Base-by-base conservation (phyloP, 2,113 vertebrate species). In the Carassius gibelio region DNA sequence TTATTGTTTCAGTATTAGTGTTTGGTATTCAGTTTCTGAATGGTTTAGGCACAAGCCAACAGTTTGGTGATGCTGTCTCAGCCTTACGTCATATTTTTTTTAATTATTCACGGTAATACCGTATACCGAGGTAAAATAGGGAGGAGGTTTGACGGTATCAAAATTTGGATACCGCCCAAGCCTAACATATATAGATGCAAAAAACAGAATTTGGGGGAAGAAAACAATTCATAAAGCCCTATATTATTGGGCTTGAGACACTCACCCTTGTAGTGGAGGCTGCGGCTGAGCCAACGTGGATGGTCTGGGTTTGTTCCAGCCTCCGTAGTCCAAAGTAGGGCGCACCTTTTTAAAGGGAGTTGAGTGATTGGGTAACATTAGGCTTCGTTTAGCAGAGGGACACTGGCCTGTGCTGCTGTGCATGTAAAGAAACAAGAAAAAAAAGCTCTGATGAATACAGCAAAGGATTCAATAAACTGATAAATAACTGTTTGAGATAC, bases 291-390 rank as follows among this genome's bases (percentile, higher is more conserved):
- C 92, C 36, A 96, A 92, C 83, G 96, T 91, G 10, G 96, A 96
- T 0, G 96, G 91, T 85, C 97, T 94, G 74, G 95, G 95, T 90
- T 97, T 99, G 92, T 98, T 99, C 98, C 98, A 99, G 80, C 98
- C 98, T 19, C 96, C 92, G 4, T 99, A 99, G 92, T 99, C 98
- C 88, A 97, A 93, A 89, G 96, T 96, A 50, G 94, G 94, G 6
- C 97, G 96, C 62, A 97, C 94, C 92, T 97, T 99, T 92, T 99
- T 99, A 88, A 96, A 97, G 81, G 97, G 97, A 15, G 95, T 94
- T 72, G 97, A 97, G 89, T 99, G 98, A 92, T 97, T 95, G 81
- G 97, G 96, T 90, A 98, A 95, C 72, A 96, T 89, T 69, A 98
- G 93, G 91, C 96, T 98, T 92, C 98, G 97, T 93, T 99, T 99